These are phyloP conservation scores for Acestrorhynchus altus DNA, from an alignment of 2,797 vertebrate genomes.

Conservation along the genomic window DNA sequence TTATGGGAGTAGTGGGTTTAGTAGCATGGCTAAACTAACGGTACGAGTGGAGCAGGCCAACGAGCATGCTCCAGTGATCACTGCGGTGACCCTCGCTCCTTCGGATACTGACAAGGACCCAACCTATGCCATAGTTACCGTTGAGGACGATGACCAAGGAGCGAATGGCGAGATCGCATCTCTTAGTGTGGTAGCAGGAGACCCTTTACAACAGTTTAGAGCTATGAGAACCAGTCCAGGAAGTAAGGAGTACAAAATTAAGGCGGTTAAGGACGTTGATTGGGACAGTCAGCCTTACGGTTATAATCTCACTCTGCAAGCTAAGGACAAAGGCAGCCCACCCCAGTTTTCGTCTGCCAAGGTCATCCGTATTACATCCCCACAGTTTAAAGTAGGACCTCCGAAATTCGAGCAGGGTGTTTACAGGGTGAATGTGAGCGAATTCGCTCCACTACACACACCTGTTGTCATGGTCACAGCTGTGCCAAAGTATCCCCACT, in stretches of 20 bases:
- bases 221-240: conserved; percentile 89
- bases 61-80: conserved; percentile 86
- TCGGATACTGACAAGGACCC: conserved; percentile 88
- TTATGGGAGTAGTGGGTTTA: conserved; percentile 97
- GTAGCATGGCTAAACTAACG: conserved; percentile 93
- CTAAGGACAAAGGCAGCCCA: conserved; percentile 95
- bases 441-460: conserved; percentile 91
- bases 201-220: conserved; percentile 91
- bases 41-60: conserved; percentile 94
- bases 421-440: conserved; percentile 93
- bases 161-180: conserved; percentile 95
- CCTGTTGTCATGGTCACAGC: conserved; percentile 92
- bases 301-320: conserved; percentile 96
- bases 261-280: conserved; percentile 84
- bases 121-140: conserved; percentile 87
- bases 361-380: conserved; percentile 87
- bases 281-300: conserved; percentile 94
- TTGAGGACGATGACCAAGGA: conserved; percentile 93
- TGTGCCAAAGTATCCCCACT: conserved; percentile 83
- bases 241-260: conserved; percentile 95
- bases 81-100: conserved; percentile 82
- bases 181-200: conserved; percentile 91
- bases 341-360: conserved; percentile 92
- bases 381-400: conserved; percentile 87
- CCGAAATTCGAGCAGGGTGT: conserved; percentile 87